Conservation (phyloP, 2,888 invertebrate genomes). For the Erebia palarica region DNA sequence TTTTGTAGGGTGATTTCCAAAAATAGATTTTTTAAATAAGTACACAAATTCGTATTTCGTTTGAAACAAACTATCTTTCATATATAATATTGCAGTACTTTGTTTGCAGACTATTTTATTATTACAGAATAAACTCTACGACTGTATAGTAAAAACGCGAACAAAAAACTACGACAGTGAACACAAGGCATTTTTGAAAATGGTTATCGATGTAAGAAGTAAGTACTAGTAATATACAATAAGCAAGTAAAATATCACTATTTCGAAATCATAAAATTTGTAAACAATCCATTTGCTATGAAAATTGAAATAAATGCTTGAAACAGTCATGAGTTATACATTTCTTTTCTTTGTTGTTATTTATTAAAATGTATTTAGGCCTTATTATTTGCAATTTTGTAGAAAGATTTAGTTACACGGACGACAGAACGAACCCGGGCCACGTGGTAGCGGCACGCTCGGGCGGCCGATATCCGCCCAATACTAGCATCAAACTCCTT, state of each 20-base stretch:
- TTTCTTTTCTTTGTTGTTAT: neutral
- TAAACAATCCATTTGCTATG: too few species aligned
- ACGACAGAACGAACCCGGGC: slow-evolving; percentile 92
- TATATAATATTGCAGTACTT: too few species aligned
- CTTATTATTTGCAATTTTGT: neutral
- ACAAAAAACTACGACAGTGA: slow-evolving; percentile 88
- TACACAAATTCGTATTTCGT: too few species aligned
- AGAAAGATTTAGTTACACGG: slow-evolving; percentile 88
- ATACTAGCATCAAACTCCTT: slow-evolving; percentile 94
- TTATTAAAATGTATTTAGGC: neutral
- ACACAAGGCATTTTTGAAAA: slow-evolving; percentile 90
- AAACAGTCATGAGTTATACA: slow-evolving; percentile 9
- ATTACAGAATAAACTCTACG: slow-evolving; percentile 85
- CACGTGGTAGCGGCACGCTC: slow-evolving; percentile 94
- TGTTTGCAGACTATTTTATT: slow-evolving; percentile 15
- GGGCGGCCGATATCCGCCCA: slow-evolving; percentile 88
- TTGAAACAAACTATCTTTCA: too few species aligned
- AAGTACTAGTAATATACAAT: slow-evolving; percentile 54
- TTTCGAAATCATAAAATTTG: too few species aligned
- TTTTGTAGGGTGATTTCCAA: too few species aligned
- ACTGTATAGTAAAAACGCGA: slow-evolving; percentile 86
- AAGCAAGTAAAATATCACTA: too few species aligned
- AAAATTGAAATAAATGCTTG: too few species aligned
- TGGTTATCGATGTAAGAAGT: slow-evolving; percentile 91
- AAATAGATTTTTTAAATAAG: too few species aligned